Evolutionary conservation across 2,113 vertebrate genomes (phyloP).

Genomic region (Choloepus hoffmanni): DNA sequence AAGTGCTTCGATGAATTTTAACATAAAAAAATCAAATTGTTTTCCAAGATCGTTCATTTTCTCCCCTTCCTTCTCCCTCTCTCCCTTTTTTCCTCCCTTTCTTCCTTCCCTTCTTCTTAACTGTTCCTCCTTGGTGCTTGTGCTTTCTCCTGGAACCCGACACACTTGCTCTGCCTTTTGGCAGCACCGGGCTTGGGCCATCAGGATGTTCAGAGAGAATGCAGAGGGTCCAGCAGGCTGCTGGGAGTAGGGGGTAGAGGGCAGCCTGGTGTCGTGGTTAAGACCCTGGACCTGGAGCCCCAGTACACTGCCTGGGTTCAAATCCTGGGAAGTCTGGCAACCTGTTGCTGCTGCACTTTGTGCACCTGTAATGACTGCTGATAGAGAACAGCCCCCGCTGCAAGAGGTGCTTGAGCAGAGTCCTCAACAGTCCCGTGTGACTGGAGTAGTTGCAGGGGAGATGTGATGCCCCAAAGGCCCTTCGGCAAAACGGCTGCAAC

Average conservation of each 20-base stretch:
- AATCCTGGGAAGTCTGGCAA: not conserved
- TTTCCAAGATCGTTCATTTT: not conserved
- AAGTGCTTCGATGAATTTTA: not conserved
- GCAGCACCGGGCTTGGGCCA: not conserved
- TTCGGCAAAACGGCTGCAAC: not conserved
- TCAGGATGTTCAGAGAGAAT: accelerated
- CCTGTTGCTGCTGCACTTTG: not conserved
- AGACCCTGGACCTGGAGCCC: not conserved
- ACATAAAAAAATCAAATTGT: slow-evolving; percentile 12
- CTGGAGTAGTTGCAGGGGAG: not conserved
- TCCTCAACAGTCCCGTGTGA: not conserved
- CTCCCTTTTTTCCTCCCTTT: not conserved
- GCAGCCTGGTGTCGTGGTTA: not conserved
- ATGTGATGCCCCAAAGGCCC: not conserved
- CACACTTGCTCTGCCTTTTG: accelerated
- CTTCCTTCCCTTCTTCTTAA: not conserved
- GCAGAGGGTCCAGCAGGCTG: not conserved
- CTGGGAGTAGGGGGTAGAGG: too few relatives aligned
- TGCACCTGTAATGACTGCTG: not conserved
- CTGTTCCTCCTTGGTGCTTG: not conserved
- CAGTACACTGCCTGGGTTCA: not conserved
- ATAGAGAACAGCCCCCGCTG: not conserved
- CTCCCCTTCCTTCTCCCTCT: not conserved
- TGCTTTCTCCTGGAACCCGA: not conserved
- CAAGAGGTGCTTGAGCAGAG: not conserved